Percentiles rank a stretch among this genome's conserved stretches.
Conservation (phyloP, 2,888 invertebrate genomes). For the Germaria angustata region DNA sequence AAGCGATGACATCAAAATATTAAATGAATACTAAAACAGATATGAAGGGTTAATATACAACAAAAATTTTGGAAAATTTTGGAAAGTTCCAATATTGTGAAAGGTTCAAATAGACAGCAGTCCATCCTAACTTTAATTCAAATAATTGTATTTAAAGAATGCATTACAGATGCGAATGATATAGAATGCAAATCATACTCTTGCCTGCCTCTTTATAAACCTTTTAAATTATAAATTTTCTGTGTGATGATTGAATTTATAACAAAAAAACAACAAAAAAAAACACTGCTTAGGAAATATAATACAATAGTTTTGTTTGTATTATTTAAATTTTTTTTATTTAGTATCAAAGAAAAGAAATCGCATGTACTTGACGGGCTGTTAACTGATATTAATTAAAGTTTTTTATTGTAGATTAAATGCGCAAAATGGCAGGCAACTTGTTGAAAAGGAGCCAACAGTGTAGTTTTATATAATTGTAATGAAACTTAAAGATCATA, state of each 20-base stretch:
- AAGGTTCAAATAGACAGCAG: too few relatives aligned
- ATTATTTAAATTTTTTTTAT: background rate
- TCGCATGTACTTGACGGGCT: constrained; percentile 28
- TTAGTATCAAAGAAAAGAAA: background rate
- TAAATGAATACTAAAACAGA: background rate
- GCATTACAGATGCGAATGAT: background rate
- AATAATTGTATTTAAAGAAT: too few relatives aligned
- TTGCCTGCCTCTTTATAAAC: background rate
- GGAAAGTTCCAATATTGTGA: too few relatives aligned
- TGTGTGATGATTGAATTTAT: background rate
- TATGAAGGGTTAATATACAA: too few relatives aligned
- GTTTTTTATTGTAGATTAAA: background rate
- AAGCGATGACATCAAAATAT: background rate
- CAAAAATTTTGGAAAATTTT: too few relatives aligned
- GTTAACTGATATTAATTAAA: constrained; percentile 32
- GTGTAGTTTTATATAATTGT: too few relatives aligned
- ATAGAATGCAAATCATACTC: background rate
- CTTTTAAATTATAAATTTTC: background rate
- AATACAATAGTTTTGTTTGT: background rate
- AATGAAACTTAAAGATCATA: too few relatives aligned
- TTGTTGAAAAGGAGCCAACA: background rate
- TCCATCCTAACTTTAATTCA: too few relatives aligned
- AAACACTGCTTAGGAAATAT: background rate
- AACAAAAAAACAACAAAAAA: background rate
- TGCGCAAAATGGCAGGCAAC: background rate